A percentile compares a stretch with the other conserved stretches of the same genome.
These are phyloP conservation scores for Sinonovacula constricta DNA, from an alignment of 1,140 invertebrate genomes.

Conservation along the genomic window DNA sequence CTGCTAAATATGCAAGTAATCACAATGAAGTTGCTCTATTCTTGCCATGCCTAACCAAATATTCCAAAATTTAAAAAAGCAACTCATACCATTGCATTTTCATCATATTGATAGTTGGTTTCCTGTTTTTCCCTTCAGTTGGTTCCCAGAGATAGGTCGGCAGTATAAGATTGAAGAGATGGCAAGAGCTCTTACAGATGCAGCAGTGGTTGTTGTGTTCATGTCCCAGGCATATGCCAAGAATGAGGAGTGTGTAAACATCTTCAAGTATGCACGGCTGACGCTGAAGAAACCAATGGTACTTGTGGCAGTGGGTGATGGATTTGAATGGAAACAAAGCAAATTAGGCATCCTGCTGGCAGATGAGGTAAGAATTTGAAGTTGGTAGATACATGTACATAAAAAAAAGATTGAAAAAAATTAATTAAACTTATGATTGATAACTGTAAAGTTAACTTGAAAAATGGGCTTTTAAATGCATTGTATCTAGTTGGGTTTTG, in stretches of 20 bases:
- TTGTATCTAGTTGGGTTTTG: background rate
- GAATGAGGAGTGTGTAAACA: constrained; percentile 68
- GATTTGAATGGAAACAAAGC: constrained; percentile 69
- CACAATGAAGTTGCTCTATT: no score
- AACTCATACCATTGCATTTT: no score
- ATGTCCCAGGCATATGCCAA: constrained; percentile 71
- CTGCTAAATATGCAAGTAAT: no score
- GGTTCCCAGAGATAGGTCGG: constrained; percentile 56
- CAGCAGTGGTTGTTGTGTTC: constrained; percentile 71
- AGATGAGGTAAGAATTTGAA: constrained; percentile 73
- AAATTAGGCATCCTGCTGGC: constrained; percentile 67
- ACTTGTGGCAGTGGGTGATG: constrained; percentile 69
- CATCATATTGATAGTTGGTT: no score
- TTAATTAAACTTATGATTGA: background rate
- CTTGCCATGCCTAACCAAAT: no score
- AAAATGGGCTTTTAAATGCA: no score
- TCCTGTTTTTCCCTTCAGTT: constrained; percentile 64
- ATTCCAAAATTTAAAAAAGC: no score
- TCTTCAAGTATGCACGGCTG: constrained; percentile 73
- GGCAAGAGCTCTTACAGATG: constrained; percentile 67
- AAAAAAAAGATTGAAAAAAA: background rate
- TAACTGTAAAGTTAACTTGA: background rate
- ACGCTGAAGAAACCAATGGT: constrained; percentile 73
- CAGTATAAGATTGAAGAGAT: constrained; percentile 62
- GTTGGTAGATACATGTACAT: no score